Percentiles rank a stretch among this genome's conserved stretches.
phyloP scores from a whole-genome alignment of 2,888 invertebrate genomes.

The Psylliodes chrysocephalus region DNA sequence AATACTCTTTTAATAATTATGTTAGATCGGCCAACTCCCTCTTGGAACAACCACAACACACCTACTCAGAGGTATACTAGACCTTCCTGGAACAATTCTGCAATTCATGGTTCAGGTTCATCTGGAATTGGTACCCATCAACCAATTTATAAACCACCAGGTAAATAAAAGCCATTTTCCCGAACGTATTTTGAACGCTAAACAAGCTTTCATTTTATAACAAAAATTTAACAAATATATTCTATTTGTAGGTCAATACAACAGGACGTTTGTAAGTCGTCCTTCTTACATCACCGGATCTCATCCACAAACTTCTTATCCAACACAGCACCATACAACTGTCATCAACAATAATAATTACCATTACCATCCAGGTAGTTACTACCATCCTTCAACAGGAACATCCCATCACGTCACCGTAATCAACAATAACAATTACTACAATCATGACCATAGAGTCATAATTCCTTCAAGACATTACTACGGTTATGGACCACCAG shows the following conservation, averaged over 20 bases:
- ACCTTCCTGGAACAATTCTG: background rate
- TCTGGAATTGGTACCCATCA: constrained; percentile 6
- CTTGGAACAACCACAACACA: background rate
- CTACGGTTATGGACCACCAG: constrained; percentile 35
- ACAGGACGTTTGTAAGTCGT: background rate
- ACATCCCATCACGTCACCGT: constrained; percentile 11
- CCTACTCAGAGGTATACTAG: background rate
- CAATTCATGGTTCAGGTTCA: background rate
- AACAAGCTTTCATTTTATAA: too few relatives aligned
- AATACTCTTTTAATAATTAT: too few relatives aligned
- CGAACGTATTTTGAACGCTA: too few relatives aligned
- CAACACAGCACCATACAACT: background rate
- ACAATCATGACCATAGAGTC: constrained; percentile 22
- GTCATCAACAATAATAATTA: constrained; percentile 21
- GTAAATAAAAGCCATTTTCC: too few relatives aligned
- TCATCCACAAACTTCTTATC: constrained; percentile 3
- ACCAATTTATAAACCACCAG: background rate
- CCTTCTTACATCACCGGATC: constrained; percentile 9
- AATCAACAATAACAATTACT: constrained; percentile 28
- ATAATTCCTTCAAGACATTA: constrained; percentile 26
- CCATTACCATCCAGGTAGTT: constrained; percentile 10
- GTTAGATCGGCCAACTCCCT: too few relatives aligned
- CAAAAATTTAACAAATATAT: background rate
- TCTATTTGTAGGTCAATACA: constrained; percentile 1
- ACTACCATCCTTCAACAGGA: background rate